Evolutionary conservation across 1,140 invertebrate genomes (phyloP), one percentile per base, ranked within the genome.

Genomic region (Procambarus virginalis): DNA sequence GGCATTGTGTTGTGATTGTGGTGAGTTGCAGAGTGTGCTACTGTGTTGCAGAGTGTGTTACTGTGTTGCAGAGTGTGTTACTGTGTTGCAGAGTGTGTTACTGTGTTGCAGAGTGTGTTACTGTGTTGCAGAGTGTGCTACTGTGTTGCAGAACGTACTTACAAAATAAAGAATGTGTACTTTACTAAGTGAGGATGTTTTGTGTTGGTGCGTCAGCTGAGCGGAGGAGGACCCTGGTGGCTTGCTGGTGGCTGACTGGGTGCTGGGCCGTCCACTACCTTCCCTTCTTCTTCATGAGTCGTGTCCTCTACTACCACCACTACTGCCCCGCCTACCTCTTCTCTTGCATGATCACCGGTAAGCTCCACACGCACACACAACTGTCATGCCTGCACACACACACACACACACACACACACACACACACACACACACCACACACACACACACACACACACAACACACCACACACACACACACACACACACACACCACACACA

Each of bases 261-360:
- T 80, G 87, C 68, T 92, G 92, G 92, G 92, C 88, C 22, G 14
- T 85, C 5, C 92, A 92, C 77, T 92, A 92, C 85, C 81, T 92
- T 9, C 92, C 92, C 10, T 92, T 92, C 84, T 92, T 89, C 86
- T 91, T 85, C 75, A 92, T 92, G 92, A 84, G 83, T 34, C 64
- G 92, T n/a, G 86, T 91, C 46, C 91, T 92, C 75, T 92, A 92
- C 89, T 84, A 90, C 80, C 92, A 92, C 68, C 92, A 92, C 84
- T 92, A 92, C 91, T 92, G 91, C 60, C 91, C 91, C 14, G 77
- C 92, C 3, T 92, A 89, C 91, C 77, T 91, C 79, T 92, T 89
- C 91, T 91, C 89, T 82, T 91, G 86, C 64, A 92, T 92, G 91
- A 91, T 92, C 48, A 91, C 91, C 76, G 92, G 92, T 92, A 34